phyloP scores from a whole-genome alignment of 2,797 vertebrate genomes.

The Chelmon rostratus region DNA sequence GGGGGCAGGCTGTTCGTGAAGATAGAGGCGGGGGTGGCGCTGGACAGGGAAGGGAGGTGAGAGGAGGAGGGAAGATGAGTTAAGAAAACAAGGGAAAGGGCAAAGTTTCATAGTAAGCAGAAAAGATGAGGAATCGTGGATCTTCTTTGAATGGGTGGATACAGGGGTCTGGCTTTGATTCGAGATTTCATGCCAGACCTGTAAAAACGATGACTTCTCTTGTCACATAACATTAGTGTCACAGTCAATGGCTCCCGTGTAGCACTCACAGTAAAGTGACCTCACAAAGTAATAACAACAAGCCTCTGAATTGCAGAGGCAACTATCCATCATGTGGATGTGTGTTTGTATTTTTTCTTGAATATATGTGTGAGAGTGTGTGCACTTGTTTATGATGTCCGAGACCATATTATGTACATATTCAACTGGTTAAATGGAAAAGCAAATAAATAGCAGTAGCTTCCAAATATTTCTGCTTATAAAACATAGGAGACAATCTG shows the following conservation, averaged over 20 bases:
- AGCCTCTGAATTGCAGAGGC: neutral
- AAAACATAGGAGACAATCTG: neutral
- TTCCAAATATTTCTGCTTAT: neutral
- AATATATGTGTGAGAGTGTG: conserved; percentile 2
- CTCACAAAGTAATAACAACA: conserved; percentile 4
- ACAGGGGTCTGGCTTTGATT: neutral
- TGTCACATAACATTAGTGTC: conserved; percentile 14
- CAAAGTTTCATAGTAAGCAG: neutral
- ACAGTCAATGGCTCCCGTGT: neutral
- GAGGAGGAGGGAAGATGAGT: neutral
- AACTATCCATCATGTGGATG: neutral
- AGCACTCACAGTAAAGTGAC: conserved; percentile 14
- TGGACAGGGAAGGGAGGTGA: neutral
- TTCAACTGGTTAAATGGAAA: neutral
- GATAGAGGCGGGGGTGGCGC: conserved; percentile 1
- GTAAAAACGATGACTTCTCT: neutral
- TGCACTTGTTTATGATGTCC: neutral
- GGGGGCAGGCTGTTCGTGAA: conserved; percentile 14
- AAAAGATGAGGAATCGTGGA: neutral
- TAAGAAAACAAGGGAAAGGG: conserved; percentile 10
- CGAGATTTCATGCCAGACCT: neutral
- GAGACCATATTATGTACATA: conserved; percentile 6
- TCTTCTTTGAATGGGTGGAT: neutral
- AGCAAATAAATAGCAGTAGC: neutral
- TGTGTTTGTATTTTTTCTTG: neutral